phyloP scores from a whole-genome alignment of 37 sponge, comb jelly and placozoan species.

The Ephydatia muelleri region DNA sequence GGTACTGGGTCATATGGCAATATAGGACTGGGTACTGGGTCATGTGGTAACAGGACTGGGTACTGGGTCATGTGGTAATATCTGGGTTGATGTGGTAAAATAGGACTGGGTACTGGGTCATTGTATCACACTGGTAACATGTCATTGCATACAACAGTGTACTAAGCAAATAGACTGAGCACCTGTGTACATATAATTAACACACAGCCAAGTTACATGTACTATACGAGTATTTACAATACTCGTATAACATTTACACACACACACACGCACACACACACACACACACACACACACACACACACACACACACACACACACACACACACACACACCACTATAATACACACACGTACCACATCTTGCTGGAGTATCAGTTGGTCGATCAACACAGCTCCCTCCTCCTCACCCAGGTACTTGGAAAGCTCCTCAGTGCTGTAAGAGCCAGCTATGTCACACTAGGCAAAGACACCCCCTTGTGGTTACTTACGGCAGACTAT shows the following conservation, averaged over 20 bases:
- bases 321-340: neutral
- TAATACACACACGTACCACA: conserved; percentile 36
- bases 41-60: too few relatives aligned
- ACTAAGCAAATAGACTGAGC: too few relatives aligned
- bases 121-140: too few relatives aligned
- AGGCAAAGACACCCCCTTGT: neutral
- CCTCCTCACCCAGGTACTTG: conserved; percentile 46
- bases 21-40: too few relatives aligned
- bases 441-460: neutral
- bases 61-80: too few relatives aligned
- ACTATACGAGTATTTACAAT: neutral
- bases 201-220: too few relatives aligned
- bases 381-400: conserved; percentile 50
- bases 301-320: neutral
- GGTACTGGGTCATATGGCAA: too few relatives aligned
- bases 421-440: conserved; percentile 53
- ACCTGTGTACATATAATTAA: too few relatives aligned
- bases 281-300: conserved; percentile 9
- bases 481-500: neutral
- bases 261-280: neutral
- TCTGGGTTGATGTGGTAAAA: too few relatives aligned
- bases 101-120: too few relatives aligned
- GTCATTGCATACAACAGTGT: too few relatives aligned
- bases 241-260: neutral
- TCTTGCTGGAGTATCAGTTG: conserved; percentile 36